Evolutionary conservation across 2,113 vertebrate species (phyloP), one percentile per base, ranked within the genome.

Genomic region (Nerophis lumbriciformis): DNA sequence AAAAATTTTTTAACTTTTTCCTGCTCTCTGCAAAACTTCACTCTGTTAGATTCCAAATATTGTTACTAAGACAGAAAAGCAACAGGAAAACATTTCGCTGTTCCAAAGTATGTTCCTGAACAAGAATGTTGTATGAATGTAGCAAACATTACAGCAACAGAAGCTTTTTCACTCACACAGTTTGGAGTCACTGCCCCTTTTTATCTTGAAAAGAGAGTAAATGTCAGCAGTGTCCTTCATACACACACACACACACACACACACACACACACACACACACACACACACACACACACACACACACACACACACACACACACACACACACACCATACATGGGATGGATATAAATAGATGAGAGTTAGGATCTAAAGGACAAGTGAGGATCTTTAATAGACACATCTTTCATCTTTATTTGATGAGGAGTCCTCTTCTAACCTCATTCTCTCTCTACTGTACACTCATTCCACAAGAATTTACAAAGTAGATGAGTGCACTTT

Each of bases 301-400:
- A 28, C 28, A 28, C 28, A 28, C 28, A 28, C 28, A 28, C 28
- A 28, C 28, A 28, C 8, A 8, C 48, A 15, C 39, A 53, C 65
- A 67, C 54, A 54, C 37, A 66, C 53, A 73, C 55, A 38, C 54
- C 8, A 13, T 48, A 28, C 62, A 59, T 58, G 36, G 37, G 39
- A 65, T 71, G 68, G 72, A 11, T 85, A 78, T 76, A 77, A 76
- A 83, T 82, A 84, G 72, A 78, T 14, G 56, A 56, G 66, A 61
- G 61, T 65, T 57, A 14, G 58, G 75, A 72, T 82, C 75, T 65
- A 57, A 71, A 79, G 78, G 73, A 79, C 71, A 82, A 80, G 69
- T 73, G 67, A 48, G 69, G 72, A 78, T 81, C 72, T n/a, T n/a
- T 83, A 85, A 85, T 83, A 65, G 76, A 73, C 77, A 73, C 61